Conservation (phyloP, 1,140 invertebrate genomes). For the Palaemon carinicauda region DNA sequence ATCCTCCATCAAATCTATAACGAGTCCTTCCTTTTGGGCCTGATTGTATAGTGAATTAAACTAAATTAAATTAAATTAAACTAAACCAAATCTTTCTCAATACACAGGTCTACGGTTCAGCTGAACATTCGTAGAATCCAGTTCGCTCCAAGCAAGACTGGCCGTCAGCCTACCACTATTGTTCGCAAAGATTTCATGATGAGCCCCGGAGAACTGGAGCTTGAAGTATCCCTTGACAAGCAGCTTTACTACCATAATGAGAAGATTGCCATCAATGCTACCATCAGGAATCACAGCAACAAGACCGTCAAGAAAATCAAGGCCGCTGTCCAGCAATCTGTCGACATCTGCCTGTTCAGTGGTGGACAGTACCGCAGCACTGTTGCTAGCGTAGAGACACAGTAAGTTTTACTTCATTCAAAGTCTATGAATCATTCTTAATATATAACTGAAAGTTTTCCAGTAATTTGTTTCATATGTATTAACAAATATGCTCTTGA, state of each 20-base stretch:
- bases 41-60: too few species aligned
- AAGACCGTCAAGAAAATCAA: constrained; percentile 98
- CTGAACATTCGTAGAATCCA: constrained; percentile 70
- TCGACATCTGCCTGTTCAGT: constrained; percentile 97
- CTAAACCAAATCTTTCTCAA: not conserved
- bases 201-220: constrained; percentile 91
- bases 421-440: not conserved
- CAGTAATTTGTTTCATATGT: too few species aligned
- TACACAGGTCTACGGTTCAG: constrained; percentile 70
- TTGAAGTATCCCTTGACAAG: constrained; percentile 97
- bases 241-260: constrained; percentile 94
- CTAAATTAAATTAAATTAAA: too few species aligned
- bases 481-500: not conserved
- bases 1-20: too few species aligned
- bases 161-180: constrained; percentile 93
- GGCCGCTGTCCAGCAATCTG: constrained; percentile 89
- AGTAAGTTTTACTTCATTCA: constrained; percentile 49
- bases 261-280: constrained; percentile 92
- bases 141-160: constrained; percentile 87
- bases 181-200: constrained; percentile 97
- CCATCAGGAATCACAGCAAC: constrained; percentile 96
- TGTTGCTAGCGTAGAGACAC: constrained; percentile 90
- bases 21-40: too few species aligned
- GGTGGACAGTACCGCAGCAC: constrained; percentile 97
- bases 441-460: not conserved